Base-by-base conservation (phyloP, 2,888 invertebrate species). In the Taphrorychus bicolor region DNA sequence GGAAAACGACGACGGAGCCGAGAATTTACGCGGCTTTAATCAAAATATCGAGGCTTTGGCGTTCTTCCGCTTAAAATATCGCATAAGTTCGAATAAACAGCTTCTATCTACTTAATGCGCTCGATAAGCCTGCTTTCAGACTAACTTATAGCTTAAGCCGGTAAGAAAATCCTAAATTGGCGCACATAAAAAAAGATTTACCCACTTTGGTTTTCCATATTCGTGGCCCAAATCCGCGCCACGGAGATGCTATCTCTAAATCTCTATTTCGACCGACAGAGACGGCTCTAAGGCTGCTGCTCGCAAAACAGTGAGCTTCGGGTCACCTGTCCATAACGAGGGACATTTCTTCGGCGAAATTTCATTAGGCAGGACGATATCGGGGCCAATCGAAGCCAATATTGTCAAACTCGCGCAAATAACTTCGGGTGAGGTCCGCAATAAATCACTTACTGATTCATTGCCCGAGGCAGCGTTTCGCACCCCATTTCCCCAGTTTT, bases 371-470 rank as follows among this genome's bases (percentile, higher is more conserved):
- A 19, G 42, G 32, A 22, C 41, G 23, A 53, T 64, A 60, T 57
- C 24, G 66, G 53, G 24, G 56, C 56, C 66, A 60, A 66, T 66
- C 57, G 56, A 40, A 59, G 24, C 48, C 66, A 54, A 60, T 66
- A 60, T 57, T 57, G 67, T 59, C 58, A 52, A 58, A 64, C 58
- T 60, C 40, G 66, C 40, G 23, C 49, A 59, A 49, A 52, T 56
- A 49, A 69, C 59, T 64, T 57, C 41, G 61, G 65, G 69, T 69
- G 72, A 72, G 64, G 59, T 71, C 68, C 49, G 70, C 73, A 75
- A 74, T 75, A 78, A 78, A 79, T 78, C 77, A 77, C 77, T 73
- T 73, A 74, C 75, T 78, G 78, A 79, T 79, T 78, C 77, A 79
- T 78, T 74, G 76, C 71, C 70, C 72, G 70, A 74, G 74, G 75